These are phyloP conservation scores for Macroglossus sobrinus DNA, from an alignment of 2,113 vertebrate genomes.

Conservation along the genomic window DNA sequence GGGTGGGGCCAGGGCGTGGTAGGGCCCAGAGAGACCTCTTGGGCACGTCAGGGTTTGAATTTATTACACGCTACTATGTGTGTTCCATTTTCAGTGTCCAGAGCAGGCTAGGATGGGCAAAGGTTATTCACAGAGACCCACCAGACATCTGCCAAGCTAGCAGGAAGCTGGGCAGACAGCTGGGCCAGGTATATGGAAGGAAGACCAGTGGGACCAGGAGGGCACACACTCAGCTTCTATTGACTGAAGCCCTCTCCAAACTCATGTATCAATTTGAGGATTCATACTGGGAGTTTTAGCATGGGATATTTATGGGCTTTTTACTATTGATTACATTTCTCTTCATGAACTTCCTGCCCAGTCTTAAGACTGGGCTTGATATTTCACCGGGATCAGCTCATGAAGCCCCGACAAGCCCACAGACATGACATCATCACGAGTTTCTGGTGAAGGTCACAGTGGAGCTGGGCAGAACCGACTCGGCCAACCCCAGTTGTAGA, in stretches of 20 bases:
- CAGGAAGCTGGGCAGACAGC: not conserved
- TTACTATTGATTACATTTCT: not conserved
- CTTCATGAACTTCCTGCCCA: not conserved
- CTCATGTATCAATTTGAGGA: not conserved
- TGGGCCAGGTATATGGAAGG: too few species aligned
- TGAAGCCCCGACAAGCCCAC: not conserved
- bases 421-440: not conserved
- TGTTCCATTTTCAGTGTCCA: not conserved
- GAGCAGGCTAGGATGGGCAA: not conserved
- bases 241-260: not conserved
- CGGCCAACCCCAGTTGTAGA: not conserved
- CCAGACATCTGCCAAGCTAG: not conserved
- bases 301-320: not conserved
- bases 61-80: not conserved
- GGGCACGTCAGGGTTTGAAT: not conserved
- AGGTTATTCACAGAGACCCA: too few species aligned
- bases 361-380: too few species aligned
- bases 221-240: not conserved
- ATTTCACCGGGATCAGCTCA: not conserved
- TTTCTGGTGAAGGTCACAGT: not conserved
- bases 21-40: not conserved
- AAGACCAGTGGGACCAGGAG: fast-evolving
- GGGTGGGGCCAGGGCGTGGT: not conserved
- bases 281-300: not conserved
- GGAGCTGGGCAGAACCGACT: not conserved